Percentiles rank a stretch among this genome's conserved stretches.
Evolutionary conservation across 2,113 vertebrate genomes (phyloP).

Genomic region (Python bivittatus): DNA sequence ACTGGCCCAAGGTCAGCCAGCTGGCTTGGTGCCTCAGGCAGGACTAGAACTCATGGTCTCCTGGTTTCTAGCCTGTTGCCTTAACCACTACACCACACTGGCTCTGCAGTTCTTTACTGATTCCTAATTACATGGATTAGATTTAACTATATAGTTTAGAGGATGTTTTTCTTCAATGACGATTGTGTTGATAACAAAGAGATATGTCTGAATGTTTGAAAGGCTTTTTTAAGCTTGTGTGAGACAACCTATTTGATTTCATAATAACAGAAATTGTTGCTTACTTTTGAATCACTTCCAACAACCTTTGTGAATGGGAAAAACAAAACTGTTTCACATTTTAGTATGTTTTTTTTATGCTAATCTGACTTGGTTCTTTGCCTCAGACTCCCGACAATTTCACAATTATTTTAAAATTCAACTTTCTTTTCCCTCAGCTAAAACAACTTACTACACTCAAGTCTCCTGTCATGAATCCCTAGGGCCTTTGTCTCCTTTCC

Average conservation of each 20-base stretch:
- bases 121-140: not conserved
- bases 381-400: not conserved
- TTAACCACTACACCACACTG: not conserved
- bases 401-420: not conserved
- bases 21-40: not conserved
- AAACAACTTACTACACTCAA: not conserved
- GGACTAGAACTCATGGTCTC: not conserved
- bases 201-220: not conserved
- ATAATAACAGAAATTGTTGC: not conserved
- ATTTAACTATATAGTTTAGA: not conserved
- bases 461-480: not conserved
- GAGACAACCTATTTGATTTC: not conserved
- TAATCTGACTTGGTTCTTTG: not conserved
- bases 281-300: not conserved
- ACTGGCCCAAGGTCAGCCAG: not conserved
- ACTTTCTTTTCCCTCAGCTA: not conserved
- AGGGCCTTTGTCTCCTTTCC: not conserved
- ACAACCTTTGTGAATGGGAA: not conserved
- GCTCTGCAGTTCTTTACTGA: not conserved
- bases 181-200: not conserved
- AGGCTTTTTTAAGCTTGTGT: not conserved
- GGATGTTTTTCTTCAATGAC: not conserved
- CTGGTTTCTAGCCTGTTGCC: not conserved
- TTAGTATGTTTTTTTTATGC: not conserved
- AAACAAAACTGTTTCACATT: not conserved